Evolutionary conservation across 2,888 invertebrate genomes (phyloP).

Genomic region (Didymodactylos carnosus): DNA sequence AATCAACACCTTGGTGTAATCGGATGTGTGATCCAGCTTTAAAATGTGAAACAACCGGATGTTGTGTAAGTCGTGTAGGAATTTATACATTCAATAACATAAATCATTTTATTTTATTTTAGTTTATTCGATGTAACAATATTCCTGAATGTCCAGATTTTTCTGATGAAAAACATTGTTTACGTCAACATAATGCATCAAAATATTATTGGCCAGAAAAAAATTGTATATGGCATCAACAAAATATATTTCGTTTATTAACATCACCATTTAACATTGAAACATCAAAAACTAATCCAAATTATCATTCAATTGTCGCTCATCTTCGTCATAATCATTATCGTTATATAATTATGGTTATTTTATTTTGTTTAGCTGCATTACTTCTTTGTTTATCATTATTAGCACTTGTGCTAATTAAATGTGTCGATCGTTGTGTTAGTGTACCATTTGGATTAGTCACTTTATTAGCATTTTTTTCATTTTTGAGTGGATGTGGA

Average conservation of each 20-base stretch:
- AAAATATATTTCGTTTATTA: not conserved
- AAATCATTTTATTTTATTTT: not conserved
- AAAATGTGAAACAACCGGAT: not conserved
- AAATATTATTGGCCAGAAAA: not conserved
- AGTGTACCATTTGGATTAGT: not conserved
- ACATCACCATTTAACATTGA: no score
- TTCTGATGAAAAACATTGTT: not conserved
- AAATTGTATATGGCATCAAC: not conserved
- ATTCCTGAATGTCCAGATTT: not conserved
- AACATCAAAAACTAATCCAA: no score
- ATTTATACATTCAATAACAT: not conserved
- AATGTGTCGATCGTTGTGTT: not conserved
- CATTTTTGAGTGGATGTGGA: not conserved
- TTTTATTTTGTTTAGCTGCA: not conserved
- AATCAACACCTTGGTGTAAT: not conserved
- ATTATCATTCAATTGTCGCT: no score
- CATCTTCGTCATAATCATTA: not conserved
- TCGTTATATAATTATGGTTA: not conserved
- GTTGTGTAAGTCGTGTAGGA: not conserved
- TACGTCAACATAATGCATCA: not conserved
- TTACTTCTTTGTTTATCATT: not conserved
- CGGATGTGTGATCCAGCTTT: not conserved
- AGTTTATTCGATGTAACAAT: not conserved
- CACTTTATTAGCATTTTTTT: not conserved
- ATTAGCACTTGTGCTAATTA: not conserved